Evolutionary conservation across 2,888 invertebrate genomes (phyloP).

Genomic region (Meliscaeva auricollis): DNA sequence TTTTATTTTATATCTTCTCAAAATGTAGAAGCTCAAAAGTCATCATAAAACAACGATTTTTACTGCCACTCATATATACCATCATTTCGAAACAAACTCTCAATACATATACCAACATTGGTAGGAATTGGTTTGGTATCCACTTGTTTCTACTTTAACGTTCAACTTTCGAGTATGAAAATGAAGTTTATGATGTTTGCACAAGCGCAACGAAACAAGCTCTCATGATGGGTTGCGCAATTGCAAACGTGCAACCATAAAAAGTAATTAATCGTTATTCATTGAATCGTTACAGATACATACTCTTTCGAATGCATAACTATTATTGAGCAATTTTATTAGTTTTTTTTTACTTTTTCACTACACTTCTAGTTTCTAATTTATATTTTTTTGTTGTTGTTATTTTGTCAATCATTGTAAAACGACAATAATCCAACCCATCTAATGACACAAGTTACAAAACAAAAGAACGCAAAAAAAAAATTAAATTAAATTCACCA

Average conservation of each 20-base stretch:
- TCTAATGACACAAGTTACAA: background rate
- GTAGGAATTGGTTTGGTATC: background rate
- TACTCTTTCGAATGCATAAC: background rate
- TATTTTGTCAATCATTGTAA: background rate
- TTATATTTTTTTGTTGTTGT: background rate
- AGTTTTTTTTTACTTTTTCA: background rate
- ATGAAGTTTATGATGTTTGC: slow-evolving; percentile 4
- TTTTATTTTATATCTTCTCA: background rate
- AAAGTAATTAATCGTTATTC: slow-evolving; percentile 49
- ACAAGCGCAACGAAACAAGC: slow-evolving; percentile 12
- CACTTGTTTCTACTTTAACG: background rate
- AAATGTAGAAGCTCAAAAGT: slow-evolving; percentile 11
- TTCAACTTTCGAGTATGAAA: background rate
- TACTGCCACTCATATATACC: background rate
- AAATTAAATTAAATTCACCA: slow-evolving; percentile 10
- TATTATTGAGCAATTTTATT: background rate
- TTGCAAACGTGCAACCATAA: slow-evolving; percentile 26
- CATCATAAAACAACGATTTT: background rate
- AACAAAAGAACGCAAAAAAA: background rate
- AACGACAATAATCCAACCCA: background rate
- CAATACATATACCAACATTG: background rate
- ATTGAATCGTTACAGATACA: slow-evolving; percentile 35
- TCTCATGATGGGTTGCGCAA: slow-evolving; percentile 3
- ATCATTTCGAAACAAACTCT: background rate
- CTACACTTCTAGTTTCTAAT: background rate